A percentile compares a stretch with the other conserved stretches of the same genome.
These are phyloP conservation scores for Acanthisitta chloris DNA, from an alignment of 2,113 vertebrate species.

Conservation along the genomic window DNA sequence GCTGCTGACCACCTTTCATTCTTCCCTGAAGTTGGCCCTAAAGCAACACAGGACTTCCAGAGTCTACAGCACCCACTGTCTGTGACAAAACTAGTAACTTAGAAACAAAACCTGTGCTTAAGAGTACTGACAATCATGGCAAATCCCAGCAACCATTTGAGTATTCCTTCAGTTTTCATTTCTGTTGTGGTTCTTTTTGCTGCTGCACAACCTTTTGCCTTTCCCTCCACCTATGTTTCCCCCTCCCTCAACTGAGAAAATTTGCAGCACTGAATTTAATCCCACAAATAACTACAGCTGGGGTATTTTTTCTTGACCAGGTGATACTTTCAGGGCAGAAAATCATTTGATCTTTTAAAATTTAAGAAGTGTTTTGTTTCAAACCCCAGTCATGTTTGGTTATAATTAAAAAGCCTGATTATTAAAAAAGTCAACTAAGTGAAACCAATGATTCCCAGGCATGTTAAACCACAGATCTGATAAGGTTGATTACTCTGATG, in stretches of 20 bases:
- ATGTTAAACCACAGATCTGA: slow-evolving; percentile 4
- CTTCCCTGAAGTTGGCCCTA: not conserved
- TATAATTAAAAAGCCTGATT: not conserved
- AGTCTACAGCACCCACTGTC: not conserved
- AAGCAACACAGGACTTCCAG: not conserved
- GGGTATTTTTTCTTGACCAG: not conserved
- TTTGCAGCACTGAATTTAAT: not conserved
- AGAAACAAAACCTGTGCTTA: not conserved
- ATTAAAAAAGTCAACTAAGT: not conserved
- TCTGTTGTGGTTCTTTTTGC: not conserved
- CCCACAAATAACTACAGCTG: not conserved
- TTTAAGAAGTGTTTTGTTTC: slow-evolving; percentile 3
- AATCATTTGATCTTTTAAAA: not conserved
- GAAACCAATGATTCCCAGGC: not conserved
- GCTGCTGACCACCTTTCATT: slow-evolving; percentile 25
- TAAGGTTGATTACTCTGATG: not conserved
- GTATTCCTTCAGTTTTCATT: not conserved
- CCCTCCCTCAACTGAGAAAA: not conserved
- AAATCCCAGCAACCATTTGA: not conserved
- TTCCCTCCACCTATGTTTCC: not conserved
- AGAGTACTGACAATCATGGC: fast-evolving
- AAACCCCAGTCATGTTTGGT: not conserved
- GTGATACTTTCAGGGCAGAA: not conserved
- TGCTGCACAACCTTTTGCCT: not conserved
- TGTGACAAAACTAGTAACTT: not conserved